phyloP scores from a whole-genome alignment of 2,797 vertebrate species.

The Chaenodraco wilsoni region DNA sequence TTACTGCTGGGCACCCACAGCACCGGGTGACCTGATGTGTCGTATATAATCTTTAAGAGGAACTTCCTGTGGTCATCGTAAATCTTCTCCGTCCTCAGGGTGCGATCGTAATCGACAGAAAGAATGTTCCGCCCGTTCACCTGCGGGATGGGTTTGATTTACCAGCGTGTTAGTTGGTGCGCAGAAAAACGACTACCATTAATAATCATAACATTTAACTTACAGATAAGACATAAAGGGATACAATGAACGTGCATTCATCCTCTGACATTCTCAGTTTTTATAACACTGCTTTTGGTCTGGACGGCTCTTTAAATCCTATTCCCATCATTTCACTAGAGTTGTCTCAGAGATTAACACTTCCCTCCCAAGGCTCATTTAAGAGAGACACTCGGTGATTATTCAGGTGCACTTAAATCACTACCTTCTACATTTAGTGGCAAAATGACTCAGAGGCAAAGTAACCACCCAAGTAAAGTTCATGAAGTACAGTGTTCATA shows the following conservation, averaged over 20 bases:
- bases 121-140: constrained; percentile 98
- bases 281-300: constrained; percentile 18
- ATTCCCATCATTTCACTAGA: constrained; percentile 79
- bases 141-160: constrained; percentile 77
- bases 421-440: constrained; percentile 79
- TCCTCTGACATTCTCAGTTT: constrained; percentile 18
- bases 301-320: constrained; percentile 66
- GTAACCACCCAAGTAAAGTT: constrained; percentile 67
- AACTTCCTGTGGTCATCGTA: constrained; percentile 99
- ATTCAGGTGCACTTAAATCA: constrained; percentile 84
- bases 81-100: constrained; percentile 97
- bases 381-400: constrained; percentile 83
- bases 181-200: neutral
- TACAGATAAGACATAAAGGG: neutral
- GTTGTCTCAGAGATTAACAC: constrained; percentile 84
- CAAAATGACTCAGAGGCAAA: constrained; percentile 64
- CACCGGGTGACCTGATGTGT: constrained; percentile 94
- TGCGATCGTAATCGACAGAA: constrained; percentile 98
- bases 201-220: neutral
- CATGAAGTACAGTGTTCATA: constrained; percentile 62
- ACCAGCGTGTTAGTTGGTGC: neutral
- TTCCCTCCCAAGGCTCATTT: constrained; percentile 83
- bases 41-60: constrained; percentile 95
- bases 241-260: no score
- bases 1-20: constrained; percentile 98